Percentiles rank a stretch among this genome's conserved stretches.
phyloP scores from a whole-genome alignment of 1,140 invertebrate genomes.

The Panonychus citri region DNA sequence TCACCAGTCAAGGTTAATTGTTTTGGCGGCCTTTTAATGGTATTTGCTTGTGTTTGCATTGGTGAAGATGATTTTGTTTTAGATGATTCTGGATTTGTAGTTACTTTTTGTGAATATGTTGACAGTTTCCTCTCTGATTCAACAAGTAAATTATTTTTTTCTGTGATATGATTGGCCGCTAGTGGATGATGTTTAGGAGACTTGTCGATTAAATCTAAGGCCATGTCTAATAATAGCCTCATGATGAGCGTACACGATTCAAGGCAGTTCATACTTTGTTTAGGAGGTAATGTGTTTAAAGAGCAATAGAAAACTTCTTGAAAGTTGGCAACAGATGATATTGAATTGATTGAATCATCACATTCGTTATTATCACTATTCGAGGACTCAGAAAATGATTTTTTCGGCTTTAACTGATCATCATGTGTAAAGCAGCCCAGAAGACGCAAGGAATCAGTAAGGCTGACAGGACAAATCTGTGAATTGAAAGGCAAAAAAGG shows the following conservation, averaged over 20 bases:
- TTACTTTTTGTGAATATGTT: too few relatives aligned
- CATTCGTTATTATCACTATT: neutral
- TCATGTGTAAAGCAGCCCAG: slow-evolving; percentile 53
- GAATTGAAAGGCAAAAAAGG: slow-evolving; percentile 12
- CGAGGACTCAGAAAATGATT: neutral
- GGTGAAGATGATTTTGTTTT: too few relatives aligned
- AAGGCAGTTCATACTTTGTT: neutral
- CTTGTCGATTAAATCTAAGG: slow-evolving; percentile 69
- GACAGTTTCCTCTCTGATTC: too few relatives aligned
- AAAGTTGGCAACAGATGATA: slow-evolving; percentile 2
- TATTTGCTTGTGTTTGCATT: too few relatives aligned
- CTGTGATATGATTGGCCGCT: neutral
- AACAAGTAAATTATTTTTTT: too few relatives aligned
- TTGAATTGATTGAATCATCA: too few relatives aligned
- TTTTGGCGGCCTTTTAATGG: neutral
- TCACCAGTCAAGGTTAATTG: neutral
- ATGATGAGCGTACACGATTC: slow-evolving; percentile 39
- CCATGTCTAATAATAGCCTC: slow-evolving; percentile 66
- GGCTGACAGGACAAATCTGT: slow-evolving; percentile 63
- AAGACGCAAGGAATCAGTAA: slow-evolving; percentile 69
- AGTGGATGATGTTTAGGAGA: neutral
- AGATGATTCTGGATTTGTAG: too few relatives aligned
- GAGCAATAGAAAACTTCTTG: slow-evolving; percentile 1
- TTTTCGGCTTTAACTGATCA: slow-evolving; percentile 1
- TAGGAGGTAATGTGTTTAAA: slow-evolving; percentile 5